Evolutionary conservation across 1,140 invertebrate genomes (phyloP).

Genomic region (Drosophila grimshawi): DNA sequence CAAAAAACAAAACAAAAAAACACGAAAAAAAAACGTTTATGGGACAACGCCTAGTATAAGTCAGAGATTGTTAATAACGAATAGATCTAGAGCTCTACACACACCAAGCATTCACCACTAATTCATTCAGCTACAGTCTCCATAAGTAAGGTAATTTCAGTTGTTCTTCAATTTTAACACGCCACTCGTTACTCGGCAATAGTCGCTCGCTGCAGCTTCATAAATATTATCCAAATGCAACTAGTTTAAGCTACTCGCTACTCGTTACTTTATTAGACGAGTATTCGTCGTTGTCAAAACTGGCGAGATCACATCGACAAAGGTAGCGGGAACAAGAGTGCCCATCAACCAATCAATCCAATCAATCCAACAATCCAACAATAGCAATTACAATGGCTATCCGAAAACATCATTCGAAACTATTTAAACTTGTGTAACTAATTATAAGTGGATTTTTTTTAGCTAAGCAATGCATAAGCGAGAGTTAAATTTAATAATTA

Average conservation of each 20-base stretch:
- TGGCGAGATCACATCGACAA: too few relatives aligned
- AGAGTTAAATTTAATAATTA: constrained; percentile 77
- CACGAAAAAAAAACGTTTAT: constrained; percentile 19
- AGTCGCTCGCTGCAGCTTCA: constrained; percentile 6
- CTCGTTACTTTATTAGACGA: neutral
- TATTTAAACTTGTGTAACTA: constrained; percentile 77
- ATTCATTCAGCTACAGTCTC: neutral
- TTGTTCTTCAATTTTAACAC: neutral
- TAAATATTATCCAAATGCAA: neutral
- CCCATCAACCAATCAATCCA: constrained; percentile 7
- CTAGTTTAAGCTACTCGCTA: neutral
- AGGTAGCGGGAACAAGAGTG: neutral
- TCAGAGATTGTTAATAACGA: constrained; percentile 51
- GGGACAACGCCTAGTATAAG: constrained; percentile 55
- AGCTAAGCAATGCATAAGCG: constrained; percentile 78
- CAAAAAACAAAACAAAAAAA: constrained; percentile 27
- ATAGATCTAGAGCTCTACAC: constrained; percentile 18
- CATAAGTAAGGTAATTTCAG: neutral
- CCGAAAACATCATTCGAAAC: constrained; percentile 25
- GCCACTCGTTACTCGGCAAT: neutral
- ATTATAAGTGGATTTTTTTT: constrained; percentile 78
- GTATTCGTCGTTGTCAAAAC: neutral
- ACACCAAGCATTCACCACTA: constrained; percentile 1
- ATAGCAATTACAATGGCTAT: constrained; percentile 20
- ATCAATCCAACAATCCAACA: constrained; percentile 8